Conservation (phyloP, 2,113 vertebrate genomes). For the Electrona antarctica region DNA sequence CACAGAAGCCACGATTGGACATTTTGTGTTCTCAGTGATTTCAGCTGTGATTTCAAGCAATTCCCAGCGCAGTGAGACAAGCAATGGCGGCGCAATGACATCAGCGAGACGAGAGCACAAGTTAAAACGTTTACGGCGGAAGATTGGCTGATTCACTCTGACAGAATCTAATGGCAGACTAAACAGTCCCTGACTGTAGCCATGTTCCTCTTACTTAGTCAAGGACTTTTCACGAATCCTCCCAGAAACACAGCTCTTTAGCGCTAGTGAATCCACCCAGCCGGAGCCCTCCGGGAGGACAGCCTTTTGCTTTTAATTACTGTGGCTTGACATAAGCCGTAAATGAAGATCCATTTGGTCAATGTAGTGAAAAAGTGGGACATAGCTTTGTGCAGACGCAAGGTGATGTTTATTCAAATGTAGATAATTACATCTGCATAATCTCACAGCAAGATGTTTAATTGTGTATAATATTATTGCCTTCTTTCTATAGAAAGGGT, state of each 20-base stretch:
- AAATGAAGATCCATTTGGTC: conserved; percentile 43
- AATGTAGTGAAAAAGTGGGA: conserved; percentile 42
- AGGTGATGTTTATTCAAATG: conserved; percentile 33
- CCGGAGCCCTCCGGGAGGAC: conserved; percentile 21
- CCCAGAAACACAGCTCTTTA: conserved; percentile 36
- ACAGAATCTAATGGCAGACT: conserved; percentile 47
- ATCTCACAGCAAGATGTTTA: background rate
- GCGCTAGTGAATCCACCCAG: conserved; percentile 40
- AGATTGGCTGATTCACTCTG: conserved; percentile 44
- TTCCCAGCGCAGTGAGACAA: conserved; percentile 21
- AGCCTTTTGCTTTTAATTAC: conserved; percentile 53
- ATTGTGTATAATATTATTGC: background rate
- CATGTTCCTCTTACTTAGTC: conserved; percentile 42
- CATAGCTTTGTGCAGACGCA: conserved; percentile 29
- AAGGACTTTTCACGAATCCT: conserved; percentile 20
- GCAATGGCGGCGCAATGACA: conserved; percentile 19
- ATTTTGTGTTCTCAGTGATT: conserved; percentile 21
- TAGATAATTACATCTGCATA: conserved; percentile 25
- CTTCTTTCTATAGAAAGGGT: conserved; percentile 10
- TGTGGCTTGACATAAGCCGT: conserved; percentile 40
- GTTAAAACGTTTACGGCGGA: conserved; percentile 37
- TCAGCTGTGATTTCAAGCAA: conserved; percentile 26
- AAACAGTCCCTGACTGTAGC: conserved; percentile 30
- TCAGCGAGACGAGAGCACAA: conserved; percentile 22
- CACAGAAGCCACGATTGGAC: conserved; percentile 33